phyloP scores from a whole-genome alignment of 64 coral and sea anemone species.

The Stylophora pistillata region DNA sequence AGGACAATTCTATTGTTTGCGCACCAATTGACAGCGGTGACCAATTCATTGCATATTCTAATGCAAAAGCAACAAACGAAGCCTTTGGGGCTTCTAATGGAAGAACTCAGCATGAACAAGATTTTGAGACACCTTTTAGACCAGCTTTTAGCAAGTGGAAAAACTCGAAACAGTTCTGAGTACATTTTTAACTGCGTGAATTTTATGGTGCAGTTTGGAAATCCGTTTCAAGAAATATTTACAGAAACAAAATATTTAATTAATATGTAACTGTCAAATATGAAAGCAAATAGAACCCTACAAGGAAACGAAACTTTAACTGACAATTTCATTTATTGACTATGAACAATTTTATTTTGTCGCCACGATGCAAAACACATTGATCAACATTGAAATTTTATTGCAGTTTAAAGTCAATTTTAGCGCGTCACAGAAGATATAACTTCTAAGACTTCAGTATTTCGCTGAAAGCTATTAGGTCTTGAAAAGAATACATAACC shows the following conservation, averaged over 20 bases:
- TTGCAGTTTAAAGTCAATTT: no score
- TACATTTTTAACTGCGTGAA: neutral
- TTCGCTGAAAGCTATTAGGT: no score
- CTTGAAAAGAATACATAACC: no score
- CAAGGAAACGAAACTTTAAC: neutral
- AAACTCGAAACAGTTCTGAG: neutral
- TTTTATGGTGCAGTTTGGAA: neutral
- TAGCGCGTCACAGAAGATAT: no score
- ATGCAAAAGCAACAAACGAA: neutral
- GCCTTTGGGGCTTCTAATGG: neutral
- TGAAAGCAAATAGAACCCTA: neutral
- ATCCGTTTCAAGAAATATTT: neutral
- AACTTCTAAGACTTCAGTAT: no score
- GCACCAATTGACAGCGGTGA: conserved; percentile 24
- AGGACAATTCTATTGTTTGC: conserved; percentile 50
- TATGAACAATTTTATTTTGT: no score
- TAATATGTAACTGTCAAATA: neutral
- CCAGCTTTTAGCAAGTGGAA: neutral
- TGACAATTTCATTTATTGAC: no score
- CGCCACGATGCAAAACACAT: no score
- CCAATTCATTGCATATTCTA: conserved; percentile 31
- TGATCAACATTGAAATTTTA: no score
- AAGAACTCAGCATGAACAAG: neutral
- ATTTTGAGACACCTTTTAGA: neutral
- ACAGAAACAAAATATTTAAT: neutral